A percentile compares a stretch with the other conserved stretches of the same genome.
These are phyloP conservation scores for Mystacornis crossleyi DNA, from an alignment of 2,113 vertebrate genomes.

Conservation along the genomic window DNA sequence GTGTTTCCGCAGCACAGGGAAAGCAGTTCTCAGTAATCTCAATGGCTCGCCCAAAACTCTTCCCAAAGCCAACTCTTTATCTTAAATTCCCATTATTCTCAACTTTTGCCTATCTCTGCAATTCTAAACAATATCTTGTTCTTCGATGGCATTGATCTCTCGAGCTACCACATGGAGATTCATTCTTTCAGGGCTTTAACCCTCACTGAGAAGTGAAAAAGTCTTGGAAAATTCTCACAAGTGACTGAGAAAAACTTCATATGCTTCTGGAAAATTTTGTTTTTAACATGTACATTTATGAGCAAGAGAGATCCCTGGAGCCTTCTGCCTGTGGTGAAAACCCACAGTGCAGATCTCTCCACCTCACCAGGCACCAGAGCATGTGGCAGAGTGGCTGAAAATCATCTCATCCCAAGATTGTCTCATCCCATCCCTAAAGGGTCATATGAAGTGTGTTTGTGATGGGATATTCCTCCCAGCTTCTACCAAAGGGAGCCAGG, in stretches of 20 bases:
- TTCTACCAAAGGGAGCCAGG: neutral
- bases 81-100: neutral
- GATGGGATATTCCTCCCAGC: neutral
- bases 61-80: neutral
- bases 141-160: neutral
- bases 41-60: neutral
- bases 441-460: neutral
- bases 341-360: neutral
- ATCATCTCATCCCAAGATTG: neutral
- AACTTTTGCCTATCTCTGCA: neutral
- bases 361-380: neutral
- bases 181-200: neutral
- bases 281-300: neutral
- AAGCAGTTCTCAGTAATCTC: neutral
- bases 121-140: neutral
- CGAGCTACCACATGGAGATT: neutral
- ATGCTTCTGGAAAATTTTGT: neutral
- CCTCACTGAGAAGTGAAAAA: neutral
- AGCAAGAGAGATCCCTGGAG: neutral
- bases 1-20: neutral
- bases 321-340: neutral
- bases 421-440: neutral
- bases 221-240: neutral
- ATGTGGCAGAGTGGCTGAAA: neutral
- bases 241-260: neutral